phyloP scores from a whole-genome alignment of 2,888 invertebrate species.

The Spisula solida region DNA sequence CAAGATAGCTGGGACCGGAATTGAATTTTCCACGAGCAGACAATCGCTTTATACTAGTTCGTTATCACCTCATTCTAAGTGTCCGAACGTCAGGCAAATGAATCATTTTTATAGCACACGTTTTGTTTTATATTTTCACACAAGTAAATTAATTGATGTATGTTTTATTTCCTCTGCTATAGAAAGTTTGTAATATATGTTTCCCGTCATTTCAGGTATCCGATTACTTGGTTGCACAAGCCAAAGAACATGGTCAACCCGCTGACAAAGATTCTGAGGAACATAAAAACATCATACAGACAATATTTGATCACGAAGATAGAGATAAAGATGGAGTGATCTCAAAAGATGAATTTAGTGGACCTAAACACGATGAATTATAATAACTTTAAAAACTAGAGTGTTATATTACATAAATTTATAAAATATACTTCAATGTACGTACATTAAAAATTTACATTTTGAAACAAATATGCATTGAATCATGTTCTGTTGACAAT shows the following conservation, averaged over 20 bases:
- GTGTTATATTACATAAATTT: slow-evolving; percentile 25
- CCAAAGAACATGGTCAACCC: slow-evolving; percentile 92
- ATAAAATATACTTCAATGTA: not conserved
- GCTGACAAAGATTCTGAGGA: slow-evolving; percentile 93
- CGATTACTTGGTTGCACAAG: slow-evolving; percentile 96
- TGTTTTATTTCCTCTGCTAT: too few relatives aligned
- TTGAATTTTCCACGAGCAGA: too few relatives aligned
- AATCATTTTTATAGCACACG: too few relatives aligned
- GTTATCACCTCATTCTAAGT: too few relatives aligned
- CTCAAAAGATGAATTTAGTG: slow-evolving; percentile 98
- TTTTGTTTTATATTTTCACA: too few relatives aligned
- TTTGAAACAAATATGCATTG: not conserved
- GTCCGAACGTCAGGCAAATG: too few relatives aligned
- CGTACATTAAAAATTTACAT: not conserved
- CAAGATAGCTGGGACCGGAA: too few relatives aligned
- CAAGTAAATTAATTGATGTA: too few relatives aligned
- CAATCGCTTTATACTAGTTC: too few relatives aligned
- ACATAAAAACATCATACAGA: slow-evolving; percentile 97
- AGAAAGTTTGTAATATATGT: not conserved
- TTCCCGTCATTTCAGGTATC: slow-evolving; percentile 91
- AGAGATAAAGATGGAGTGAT: slow-evolving; percentile 98
- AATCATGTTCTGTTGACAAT: not conserved
- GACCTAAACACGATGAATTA: slow-evolving; percentile 98
- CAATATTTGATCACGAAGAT: slow-evolving; percentile 99
- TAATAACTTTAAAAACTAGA: slow-evolving; percentile 88